Evolutionary conservation across 1,140 invertebrate species (phyloP).

Genomic region (Drosophila pachea): DNA sequence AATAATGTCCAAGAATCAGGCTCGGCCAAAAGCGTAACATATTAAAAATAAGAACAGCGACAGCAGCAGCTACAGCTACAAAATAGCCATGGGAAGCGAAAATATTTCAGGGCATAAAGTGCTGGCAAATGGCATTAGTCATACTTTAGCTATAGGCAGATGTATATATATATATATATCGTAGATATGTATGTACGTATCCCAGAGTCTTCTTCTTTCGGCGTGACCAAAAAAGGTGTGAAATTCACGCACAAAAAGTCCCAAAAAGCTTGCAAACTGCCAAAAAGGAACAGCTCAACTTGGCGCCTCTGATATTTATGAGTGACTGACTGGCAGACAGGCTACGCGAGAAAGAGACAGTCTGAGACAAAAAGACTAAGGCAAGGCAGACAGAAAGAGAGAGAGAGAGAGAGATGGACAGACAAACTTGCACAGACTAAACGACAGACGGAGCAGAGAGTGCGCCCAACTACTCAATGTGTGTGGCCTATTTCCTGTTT

Average conservation of each 20-base stretch:
- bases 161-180: background rate
- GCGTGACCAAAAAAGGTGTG: constrained; percentile 55
- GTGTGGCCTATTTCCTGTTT: constrained; percentile 45
- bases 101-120: constrained; percentile 35
- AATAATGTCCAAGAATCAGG: constrained; percentile 43
- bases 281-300: constrained; percentile 19
- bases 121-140: constrained; percentile 50
- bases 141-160: constrained; percentile 26
- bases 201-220: constrained; percentile 42
- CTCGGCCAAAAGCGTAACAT: constrained; percentile 47
- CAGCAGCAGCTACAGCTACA: too few species aligned
- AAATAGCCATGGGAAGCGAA: constrained; percentile 43
- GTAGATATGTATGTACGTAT: background rate
- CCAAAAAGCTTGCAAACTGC: constrained; percentile 17
- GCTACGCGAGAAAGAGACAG: constrained; percentile 6
- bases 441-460: constrained; percentile 27
- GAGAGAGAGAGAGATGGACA: constrained; percentile 6
- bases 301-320: constrained; percentile 59
- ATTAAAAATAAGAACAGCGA: constrained; percentile 42
- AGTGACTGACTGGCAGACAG: constrained; percentile 45
- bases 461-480: constrained; percentile 28
- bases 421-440: too few species aligned
- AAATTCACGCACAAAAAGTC: constrained; percentile 46
- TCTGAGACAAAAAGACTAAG: constrained; percentile 7
- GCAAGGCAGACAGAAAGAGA: constrained; percentile 26